phyloP scores from a whole-genome alignment of 2,113 vertebrate species.

The Gadus macrocephalus region DNA sequence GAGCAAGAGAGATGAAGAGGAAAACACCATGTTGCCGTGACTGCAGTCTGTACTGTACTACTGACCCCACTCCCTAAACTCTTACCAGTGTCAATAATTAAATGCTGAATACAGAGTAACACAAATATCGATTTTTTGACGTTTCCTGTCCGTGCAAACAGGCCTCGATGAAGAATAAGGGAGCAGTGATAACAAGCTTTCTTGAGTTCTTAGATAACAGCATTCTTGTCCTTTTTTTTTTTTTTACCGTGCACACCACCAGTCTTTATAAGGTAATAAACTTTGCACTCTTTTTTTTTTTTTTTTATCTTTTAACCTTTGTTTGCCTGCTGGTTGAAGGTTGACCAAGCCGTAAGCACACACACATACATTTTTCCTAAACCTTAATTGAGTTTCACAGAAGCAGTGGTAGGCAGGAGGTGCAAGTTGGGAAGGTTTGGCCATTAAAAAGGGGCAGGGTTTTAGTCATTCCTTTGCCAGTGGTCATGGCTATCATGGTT shows the following conservation, averaged over 20 bases:
- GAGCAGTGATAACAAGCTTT: neutral
- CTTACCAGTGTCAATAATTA: neutral
- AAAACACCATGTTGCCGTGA: neutral
- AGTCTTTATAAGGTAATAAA: constrained; percentile 2
- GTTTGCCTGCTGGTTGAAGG: neutral
- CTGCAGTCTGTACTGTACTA: neutral
- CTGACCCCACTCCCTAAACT: neutral
- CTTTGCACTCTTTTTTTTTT: too few species aligned
- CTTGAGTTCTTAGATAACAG: neutral
- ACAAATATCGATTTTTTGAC: neutral
- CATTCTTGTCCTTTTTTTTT: neutral
- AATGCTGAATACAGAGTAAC: neutral
- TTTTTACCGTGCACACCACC: neutral
- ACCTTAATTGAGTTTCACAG: too few species aligned
- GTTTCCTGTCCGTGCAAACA: neutral
- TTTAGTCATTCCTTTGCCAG: neutral
- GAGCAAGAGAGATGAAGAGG: neutral
- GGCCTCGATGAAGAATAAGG: neutral
- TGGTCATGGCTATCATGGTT: neutral
- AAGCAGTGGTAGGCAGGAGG: neutral
- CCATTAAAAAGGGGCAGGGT: neutral
- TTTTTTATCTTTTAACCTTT: too few species aligned
- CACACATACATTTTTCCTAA: neutral
- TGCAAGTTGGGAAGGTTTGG: neutral
- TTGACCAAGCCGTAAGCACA: neutral